Conservation (phyloP, 2,888 invertebrate genomes). For the Seladonia tumulorum region DNA sequence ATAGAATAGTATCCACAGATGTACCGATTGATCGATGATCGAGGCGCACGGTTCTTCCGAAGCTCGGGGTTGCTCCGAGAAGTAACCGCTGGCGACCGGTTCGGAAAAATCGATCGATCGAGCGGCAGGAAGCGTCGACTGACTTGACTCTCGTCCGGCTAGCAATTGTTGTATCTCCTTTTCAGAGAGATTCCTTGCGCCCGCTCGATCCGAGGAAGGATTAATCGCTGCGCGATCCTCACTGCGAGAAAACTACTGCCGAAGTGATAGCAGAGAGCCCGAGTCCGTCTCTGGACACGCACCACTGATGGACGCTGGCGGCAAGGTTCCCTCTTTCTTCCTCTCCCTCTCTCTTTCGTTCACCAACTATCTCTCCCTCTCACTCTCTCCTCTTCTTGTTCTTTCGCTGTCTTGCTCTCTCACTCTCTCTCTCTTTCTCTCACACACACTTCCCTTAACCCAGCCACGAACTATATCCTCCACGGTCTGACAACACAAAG, state of each 20-base stretch:
- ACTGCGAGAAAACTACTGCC: conserved; percentile 33
- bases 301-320: conserved; percentile 31
- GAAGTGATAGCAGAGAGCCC: conserved; percentile 16
- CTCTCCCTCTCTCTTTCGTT: conserved; percentile 9
- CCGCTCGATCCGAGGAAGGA: neutral
- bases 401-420: neutral
- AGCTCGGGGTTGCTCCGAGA: conserved; percentile 1
- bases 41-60: neutral
- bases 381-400: neutral
- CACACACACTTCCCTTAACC: conserved; percentile 5
- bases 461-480: conserved; percentile 40
- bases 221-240: neutral
- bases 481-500: conserved; percentile 35
- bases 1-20: neutral
- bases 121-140: neutral
- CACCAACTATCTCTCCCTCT: neutral
- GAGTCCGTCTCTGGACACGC: conserved; percentile 21
- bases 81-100: neutral
- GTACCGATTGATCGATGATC: neutral
- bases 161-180: neutral
- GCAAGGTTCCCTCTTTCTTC: conserved; percentile 47
- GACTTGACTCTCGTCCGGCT: neutral
- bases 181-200: neutral
- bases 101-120: neutral
- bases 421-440: neutral